phyloP scores from a whole-genome alignment of 2,888 invertebrate species.

The Drosophila nr. fundita region DNA sequence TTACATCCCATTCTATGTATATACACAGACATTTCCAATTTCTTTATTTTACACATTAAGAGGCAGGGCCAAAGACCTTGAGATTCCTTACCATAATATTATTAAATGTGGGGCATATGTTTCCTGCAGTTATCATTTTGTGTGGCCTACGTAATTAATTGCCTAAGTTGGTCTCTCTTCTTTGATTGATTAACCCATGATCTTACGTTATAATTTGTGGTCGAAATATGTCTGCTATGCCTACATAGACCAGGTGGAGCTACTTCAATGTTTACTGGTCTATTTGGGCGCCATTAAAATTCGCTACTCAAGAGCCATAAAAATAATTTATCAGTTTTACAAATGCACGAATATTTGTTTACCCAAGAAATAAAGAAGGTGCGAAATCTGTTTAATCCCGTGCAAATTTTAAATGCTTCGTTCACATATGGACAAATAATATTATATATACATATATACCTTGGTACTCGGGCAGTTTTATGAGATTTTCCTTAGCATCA shows the following conservation, averaged over 20 bases:
- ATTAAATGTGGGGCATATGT: conserved; percentile 21
- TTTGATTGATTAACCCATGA: not conserved
- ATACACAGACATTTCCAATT: not conserved
- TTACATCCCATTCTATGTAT: conserved; percentile 33
- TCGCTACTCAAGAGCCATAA: conserved; percentile 54
- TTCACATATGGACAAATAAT: conserved; percentile 12
- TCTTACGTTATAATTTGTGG: not conserved
- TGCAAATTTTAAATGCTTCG: conserved; percentile 6
- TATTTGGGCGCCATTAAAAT: conserved; percentile 44
- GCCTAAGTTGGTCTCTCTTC: conserved; percentile 13
- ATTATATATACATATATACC: conserved; percentile 1
- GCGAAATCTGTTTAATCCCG: conserved; percentile 19
- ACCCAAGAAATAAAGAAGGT: conserved; percentile 25
- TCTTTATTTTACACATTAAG: conserved; percentile 10
- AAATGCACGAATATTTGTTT: conserved; percentile 67
- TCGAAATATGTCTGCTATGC: not conserved
- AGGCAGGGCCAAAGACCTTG: conserved; percentile 23
- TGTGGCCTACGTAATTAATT: not conserved
- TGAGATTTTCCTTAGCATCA: conserved; percentile 4
- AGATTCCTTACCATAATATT: conserved; percentile 11
- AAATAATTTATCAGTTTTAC: conserved; percentile 70
- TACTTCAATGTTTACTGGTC: conserved; percentile 1
- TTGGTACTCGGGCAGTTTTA: conserved; percentile 4
- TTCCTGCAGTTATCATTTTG: not conserved
- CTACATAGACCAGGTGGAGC: conserved; percentile 42